Percentiles rank a stretch among this genome's conserved stretches.
Evolutionary conservation across 2,113 vertebrate genomes (phyloP).

Genomic region (Aphyosemion australe): DNA sequence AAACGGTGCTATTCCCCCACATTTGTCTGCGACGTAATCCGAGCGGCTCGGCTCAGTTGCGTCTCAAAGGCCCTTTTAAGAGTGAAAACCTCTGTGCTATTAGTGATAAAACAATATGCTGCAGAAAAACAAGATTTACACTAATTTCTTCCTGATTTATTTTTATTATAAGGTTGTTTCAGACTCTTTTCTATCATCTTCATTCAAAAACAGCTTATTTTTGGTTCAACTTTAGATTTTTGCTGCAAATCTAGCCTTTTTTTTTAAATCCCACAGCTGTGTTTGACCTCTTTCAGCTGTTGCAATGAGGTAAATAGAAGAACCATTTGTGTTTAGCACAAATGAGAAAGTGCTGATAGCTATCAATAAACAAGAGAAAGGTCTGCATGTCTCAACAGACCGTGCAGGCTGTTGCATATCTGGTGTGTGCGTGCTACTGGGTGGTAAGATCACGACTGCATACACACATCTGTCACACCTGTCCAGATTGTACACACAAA

Average conservation of each 20-base stretch:
- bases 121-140: constrained; percentile 1
- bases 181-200: background rate
- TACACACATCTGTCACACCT: constrained; percentile 63
- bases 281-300: constrained; percentile 64
- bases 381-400: constrained; percentile 51
- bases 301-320: constrained; percentile 31
- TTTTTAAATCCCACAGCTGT: constrained; percentile 45
- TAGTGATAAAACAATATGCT: constrained; percentile 57
- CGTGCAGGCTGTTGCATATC: constrained; percentile 14
- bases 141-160: background rate
- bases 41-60: constrained; percentile 38
- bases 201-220: background rate
- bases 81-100: constrained; percentile 43
- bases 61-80: constrained; percentile 32
- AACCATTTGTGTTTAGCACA: constrained; percentile 51
- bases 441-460: constrained; percentile 49
- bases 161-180: background rate
- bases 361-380: constrained; percentile 65
- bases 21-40: constrained; percentile 37
- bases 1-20: constrained; percentile 8
- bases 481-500: constrained; percentile 42
- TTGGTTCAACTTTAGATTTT: background rate
- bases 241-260: background rate
- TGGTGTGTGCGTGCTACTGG: constrained; percentile 44
- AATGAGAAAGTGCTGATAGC: constrained; percentile 74